These are phyloP conservation scores for Platysternon megacephalum DNA, from an alignment of 2,113 vertebrate genomes.

Conservation along the genomic window DNA sequence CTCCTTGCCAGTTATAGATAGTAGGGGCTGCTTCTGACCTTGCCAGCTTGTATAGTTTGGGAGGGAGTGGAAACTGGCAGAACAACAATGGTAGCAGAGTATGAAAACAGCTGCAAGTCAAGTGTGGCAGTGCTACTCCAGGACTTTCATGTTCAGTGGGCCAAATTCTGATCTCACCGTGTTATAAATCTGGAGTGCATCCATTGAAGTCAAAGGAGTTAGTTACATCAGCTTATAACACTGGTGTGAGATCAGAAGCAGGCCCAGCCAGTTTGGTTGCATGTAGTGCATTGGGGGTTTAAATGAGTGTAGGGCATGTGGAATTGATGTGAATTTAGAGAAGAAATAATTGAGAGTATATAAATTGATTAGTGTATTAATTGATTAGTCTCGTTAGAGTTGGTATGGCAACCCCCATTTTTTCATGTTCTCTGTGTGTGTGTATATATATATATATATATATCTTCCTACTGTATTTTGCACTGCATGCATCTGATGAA, in stretches of 20 bases:
- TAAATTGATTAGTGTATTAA: no score
- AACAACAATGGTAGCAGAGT: neutral
- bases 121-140: neutral
- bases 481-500: no score
- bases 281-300: neutral
- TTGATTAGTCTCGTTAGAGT: no score
- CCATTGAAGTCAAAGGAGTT: neutral
- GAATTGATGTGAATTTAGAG: neutral
- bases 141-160: neutral
- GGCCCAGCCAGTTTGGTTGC: neutral
- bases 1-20: neutral
- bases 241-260: neutral
- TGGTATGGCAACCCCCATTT: no score
- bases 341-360: neutral
- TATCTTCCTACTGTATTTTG: no score
- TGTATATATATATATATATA: no score
- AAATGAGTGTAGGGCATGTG: neutral
- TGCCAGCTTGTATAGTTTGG: neutral
- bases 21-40: neutral
- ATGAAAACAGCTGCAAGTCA: neutral
- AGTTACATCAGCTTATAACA: neutral
- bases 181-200: neutral
- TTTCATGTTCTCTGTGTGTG: no score
- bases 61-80: accelerated
- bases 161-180: neutral